phyloP scores from a whole-genome alignment of 2,888 invertebrate genomes.

The Hoplodrina ambigua region DNA sequence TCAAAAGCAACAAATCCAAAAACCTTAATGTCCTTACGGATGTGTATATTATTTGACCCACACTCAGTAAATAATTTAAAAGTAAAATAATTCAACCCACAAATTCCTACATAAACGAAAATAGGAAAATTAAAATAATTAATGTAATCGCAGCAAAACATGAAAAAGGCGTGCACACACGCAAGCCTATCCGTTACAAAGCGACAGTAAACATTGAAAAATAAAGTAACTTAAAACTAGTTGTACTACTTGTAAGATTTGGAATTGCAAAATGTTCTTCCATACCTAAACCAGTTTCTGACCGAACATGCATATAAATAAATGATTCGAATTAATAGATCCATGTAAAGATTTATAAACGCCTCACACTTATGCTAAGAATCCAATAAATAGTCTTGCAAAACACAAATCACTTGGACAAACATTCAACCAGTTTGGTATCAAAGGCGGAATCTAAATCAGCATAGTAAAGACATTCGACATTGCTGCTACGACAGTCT shows the following conservation, averaged over 20 bases:
- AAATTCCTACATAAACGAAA: conserved; percentile 26
- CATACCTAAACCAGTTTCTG: conserved; percentile 22
- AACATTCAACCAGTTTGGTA: conserved; percentile 46
- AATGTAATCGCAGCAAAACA: conserved; percentile 35
- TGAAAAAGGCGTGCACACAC: conserved; percentile 49
- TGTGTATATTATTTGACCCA: not conserved
- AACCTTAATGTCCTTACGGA: not conserved
- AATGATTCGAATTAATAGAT: conserved; percentile 28
- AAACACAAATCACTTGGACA: conserved; percentile 60
- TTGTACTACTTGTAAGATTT: conserved; percentile 24
- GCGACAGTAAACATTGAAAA: conserved; percentile 18
- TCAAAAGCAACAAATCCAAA: not conserved
- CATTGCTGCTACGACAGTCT: conserved; percentile 38
- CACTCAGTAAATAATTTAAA: conserved; percentile 8
- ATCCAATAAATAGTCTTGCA: conserved; percentile 37
- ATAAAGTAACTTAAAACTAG: conserved; percentile 26
- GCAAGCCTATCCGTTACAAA: conserved; percentile 17
- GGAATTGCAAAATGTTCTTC: conserved; percentile 21
- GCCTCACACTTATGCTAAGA: conserved; percentile 36
- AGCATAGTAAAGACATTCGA: conserved; percentile 41
- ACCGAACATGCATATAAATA: conserved; percentile 20
- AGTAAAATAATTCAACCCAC: not conserved
- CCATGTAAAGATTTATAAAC: conserved; percentile 32
- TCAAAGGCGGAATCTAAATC: conserved; percentile 58
- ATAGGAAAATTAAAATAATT: conserved; percentile 44